A percentile compares a stretch with the other conserved stretches of the same genome.
These are phyloP conservation scores for Varanus komodoensis DNA, from an alignment of 2,113 vertebrate species.

Conservation along the genomic window DNA sequence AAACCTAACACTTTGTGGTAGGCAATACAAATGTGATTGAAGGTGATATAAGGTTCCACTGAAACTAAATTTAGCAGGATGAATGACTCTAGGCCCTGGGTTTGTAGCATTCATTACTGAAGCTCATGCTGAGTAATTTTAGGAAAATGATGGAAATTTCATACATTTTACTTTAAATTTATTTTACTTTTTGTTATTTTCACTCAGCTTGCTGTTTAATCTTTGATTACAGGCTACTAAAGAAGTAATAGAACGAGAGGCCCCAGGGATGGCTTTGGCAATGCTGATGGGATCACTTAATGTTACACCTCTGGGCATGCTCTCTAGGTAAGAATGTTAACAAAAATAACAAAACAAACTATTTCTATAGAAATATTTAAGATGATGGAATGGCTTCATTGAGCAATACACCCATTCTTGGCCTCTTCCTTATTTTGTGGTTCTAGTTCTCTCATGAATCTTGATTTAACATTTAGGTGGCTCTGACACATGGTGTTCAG, in stretches of 20 bases:
- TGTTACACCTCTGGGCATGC: slow-evolving; percentile 98
- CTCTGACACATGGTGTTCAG: neutral
- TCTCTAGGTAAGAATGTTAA: slow-evolving; percentile 90
- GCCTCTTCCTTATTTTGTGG: slow-evolving; percentile 11
- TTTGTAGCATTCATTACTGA: slow-evolving; percentile 15
- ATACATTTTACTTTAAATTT: slow-evolving; percentile 59
- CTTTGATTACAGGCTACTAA: slow-evolving; percentile 92
- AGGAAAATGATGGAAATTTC: slow-evolving; percentile 35
- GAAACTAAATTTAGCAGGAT: slow-evolving; percentile 7
- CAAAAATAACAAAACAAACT: slow-evolving; percentile 49
- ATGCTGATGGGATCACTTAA: slow-evolving; percentile 99
- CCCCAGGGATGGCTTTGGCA: slow-evolving; percentile 97
- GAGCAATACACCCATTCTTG: slow-evolving; percentile 23
- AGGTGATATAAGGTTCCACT: neutral
- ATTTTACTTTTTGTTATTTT: slow-evolving; percentile 58
- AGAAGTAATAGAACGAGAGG: slow-evolving; percentile 98
- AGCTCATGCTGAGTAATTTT: neutral
- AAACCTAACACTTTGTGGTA: neutral
- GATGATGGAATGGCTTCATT: neutral
- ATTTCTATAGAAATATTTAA: slow-evolving; percentile 41
- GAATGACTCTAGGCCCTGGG: slow-evolving; percentile 7
- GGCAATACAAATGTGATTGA: neutral
- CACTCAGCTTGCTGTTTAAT: slow-evolving; percentile 78
- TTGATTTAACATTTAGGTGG: neutral
- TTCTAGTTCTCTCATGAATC: neutral